These are phyloP conservation scores for Brachynemurus nebulosus DNA, from an alignment of 2,888 invertebrate species.

Conservation along the genomic window DNA sequence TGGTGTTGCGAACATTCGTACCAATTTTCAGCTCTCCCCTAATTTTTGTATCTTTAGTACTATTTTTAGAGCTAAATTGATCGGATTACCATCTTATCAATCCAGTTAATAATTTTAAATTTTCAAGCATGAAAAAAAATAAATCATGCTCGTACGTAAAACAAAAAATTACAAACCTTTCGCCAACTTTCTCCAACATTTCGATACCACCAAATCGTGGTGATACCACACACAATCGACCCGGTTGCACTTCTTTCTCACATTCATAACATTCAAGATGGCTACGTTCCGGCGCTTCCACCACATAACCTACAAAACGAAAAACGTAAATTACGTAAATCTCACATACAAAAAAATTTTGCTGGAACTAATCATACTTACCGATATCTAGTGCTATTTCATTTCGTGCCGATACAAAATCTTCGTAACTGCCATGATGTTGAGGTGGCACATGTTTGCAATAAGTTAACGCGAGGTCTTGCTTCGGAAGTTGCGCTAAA, in stretches of 20 bases:
- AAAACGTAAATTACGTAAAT: conserved; percentile 1
- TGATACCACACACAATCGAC: conserved; percentile 73
- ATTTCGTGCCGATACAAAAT: conserved; percentile 88
- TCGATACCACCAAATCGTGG: conserved; percentile 52
- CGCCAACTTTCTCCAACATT: conserved; percentile 31
- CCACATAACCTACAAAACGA: conserved; percentile 39
- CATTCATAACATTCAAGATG: conserved; percentile 68
- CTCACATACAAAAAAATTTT: too few relatives aligned
- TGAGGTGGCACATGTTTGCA: conserved; percentile 73
- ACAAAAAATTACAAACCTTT: conserved; percentile 24
- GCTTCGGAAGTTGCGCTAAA: conserved; percentile 81
- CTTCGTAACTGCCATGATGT: conserved; percentile 73
- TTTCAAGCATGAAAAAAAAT: too few relatives aligned
- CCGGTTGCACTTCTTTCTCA: conserved; percentile 59
- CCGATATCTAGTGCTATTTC: conserved; percentile 94
- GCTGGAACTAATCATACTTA: conserved; percentile 13
- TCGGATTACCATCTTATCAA: too few relatives aligned
- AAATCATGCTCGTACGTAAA: too few relatives aligned
- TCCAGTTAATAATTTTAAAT: neutral
- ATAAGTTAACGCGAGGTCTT: conserved; percentile 81
- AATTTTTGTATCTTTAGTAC: too few relatives aligned
- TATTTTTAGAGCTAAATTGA: too few relatives aligned
- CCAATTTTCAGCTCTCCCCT: too few relatives aligned
- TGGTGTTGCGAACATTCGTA: too few relatives aligned
- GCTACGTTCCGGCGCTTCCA: conserved; percentile 41